A percentile compares a stretch with the other conserved stretches of the same genome.
These are phyloP conservation scores for Bembecia ichneumoniformis DNA, from an alignment of 2,888 invertebrate species.

Conservation along the genomic window DNA sequence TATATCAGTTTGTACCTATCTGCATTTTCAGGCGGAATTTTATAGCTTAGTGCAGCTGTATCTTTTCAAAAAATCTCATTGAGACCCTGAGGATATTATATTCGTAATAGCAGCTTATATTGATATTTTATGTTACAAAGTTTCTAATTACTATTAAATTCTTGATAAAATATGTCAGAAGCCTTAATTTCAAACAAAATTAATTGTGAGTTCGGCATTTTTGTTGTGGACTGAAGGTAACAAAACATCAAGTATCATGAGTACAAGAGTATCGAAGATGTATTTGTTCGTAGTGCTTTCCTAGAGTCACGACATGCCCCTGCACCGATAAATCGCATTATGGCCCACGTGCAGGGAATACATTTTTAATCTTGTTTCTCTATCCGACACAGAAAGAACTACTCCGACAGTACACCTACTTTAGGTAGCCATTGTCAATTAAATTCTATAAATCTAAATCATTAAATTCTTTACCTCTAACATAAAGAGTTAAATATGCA, in stretches of 20 bases:
- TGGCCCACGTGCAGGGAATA: constrained; percentile 66
- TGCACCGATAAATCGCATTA: constrained; percentile 68
- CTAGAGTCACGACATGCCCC: constrained; percentile 56
- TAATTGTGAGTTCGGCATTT: too few relatives aligned
- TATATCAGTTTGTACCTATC: background rate
- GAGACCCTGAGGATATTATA: too few relatives aligned
- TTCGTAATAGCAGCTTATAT: too few relatives aligned
- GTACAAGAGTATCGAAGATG: constrained; percentile 39
- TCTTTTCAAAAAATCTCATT: background rate
- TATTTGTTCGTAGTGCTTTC: constrained; percentile 22
- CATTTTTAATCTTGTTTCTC: constrained; percentile 70
- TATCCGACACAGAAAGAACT: constrained; percentile 41
- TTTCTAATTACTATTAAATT: too few relatives aligned
- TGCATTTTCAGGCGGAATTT: constrained; percentile 2
- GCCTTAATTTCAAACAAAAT: too few relatives aligned
- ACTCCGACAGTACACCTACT: constrained; percentile 11
- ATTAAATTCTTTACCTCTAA: too few relatives aligned
- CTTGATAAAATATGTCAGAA: too few relatives aligned
- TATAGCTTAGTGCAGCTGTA: constrained; percentile 5
- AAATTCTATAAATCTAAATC: too few relatives aligned
- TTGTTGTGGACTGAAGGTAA: too few relatives aligned
- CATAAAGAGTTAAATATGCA: too few relatives aligned
- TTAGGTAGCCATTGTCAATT: too few relatives aligned
- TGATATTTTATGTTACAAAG: too few relatives aligned
- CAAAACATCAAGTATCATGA: constrained; percentile 3